Base-by-base conservation (phyloP, 2,797 vertebrate genomes). In the Sebastes oblongus region DNA sequence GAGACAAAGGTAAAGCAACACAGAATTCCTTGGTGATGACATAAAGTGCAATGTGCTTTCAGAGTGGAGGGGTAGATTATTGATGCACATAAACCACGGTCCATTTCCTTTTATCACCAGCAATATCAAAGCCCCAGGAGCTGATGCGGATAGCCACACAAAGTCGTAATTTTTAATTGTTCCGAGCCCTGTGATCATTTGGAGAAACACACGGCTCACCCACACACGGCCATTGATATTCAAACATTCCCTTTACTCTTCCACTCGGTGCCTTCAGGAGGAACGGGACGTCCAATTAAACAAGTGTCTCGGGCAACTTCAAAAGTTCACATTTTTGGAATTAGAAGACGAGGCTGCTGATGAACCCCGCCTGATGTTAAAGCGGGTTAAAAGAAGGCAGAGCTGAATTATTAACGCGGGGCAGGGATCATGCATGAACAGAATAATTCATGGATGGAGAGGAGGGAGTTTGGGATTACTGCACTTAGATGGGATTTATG, bases 381-480 rank as follows among this genome's bases (percentile, higher is more conserved):
- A 82, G 87, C 86, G 54, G 88, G 92, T 91, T 94, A 91, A 91
- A 88, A 92, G 88, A 86, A 75, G 85, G 83, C 83, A 82, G 77
- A 66, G 52, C 34, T 25, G 81, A 91, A 94, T 93, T 93, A 94
- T 92, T 93, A 75, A 95, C 85, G 81, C 1, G 18, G 85, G 74
- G 77, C 73, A 80, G 60, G 36, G 85, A 86, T 85, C 24, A 5
- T 24, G 71, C 76, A 69, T 50, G 75, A 78, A 42, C 68, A 66
- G 91, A 93, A 92, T 92, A 88, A 91, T 89, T 91, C 83, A 91
- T 86, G 77, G 36, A 52, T 3, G 14, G 34, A 54, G 76, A 54
- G n/a, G n/a, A 24, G 80, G 75, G 59, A 42, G 61, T 13, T 67
- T 22, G 7, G 32, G 64, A 30, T 82, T 46, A 27, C 72, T 55